A percentile compares a stretch with the other conserved stretches of the same genome.
These are phyloP conservation scores for Dysidea cf. avara DNA, from an alignment of 37 sponge, comb jelly and placozoan genomes.

Conservation along the genomic window DNA sequence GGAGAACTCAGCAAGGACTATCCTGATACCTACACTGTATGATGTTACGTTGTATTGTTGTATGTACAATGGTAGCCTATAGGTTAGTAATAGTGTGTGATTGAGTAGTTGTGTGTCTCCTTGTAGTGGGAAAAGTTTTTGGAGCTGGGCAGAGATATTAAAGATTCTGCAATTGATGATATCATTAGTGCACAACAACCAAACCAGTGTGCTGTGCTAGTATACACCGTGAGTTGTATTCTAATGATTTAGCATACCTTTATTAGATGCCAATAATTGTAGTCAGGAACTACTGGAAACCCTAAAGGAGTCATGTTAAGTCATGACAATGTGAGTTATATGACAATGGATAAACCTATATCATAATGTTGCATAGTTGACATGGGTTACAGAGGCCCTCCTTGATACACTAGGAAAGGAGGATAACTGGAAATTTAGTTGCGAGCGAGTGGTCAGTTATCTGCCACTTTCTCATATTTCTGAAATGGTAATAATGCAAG, in stretches of 20 bases:
- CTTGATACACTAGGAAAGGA: not conserved
- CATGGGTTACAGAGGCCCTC: conserved; percentile 46
- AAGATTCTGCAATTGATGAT: conserved; percentile 50
- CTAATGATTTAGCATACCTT: not conserved
- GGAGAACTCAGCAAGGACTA: conserved; percentile 68
- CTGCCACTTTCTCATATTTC: conserved; percentile 78
- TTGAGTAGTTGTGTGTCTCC: not conserved
- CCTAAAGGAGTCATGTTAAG: conserved; percentile 92
- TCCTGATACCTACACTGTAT: conserved; percentile 69
- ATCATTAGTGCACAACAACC: conserved; percentile 50
- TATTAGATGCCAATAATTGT: not conserved
- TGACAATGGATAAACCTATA: not conserved
- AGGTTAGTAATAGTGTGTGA: too few relatives aligned
- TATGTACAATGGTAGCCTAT: too few relatives aligned
- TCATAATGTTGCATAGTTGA: conserved; percentile 51
- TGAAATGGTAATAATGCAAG: conserved; percentile 43
- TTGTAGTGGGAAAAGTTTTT: conserved; percentile 85
- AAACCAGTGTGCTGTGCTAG: conserved; percentile 69
- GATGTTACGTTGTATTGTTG: too few relatives aligned
- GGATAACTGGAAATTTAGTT: not conserved
- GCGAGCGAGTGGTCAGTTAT: conserved; percentile 52
- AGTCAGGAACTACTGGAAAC: conserved; percentile 93
- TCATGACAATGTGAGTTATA: conserved; percentile 84
- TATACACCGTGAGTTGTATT: conserved; percentile 78
- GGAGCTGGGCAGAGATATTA: conserved; percentile 68